phyloP scores from a whole-genome alignment of 2,888 invertebrate genomes.

The Parnassius apollo region DNA sequence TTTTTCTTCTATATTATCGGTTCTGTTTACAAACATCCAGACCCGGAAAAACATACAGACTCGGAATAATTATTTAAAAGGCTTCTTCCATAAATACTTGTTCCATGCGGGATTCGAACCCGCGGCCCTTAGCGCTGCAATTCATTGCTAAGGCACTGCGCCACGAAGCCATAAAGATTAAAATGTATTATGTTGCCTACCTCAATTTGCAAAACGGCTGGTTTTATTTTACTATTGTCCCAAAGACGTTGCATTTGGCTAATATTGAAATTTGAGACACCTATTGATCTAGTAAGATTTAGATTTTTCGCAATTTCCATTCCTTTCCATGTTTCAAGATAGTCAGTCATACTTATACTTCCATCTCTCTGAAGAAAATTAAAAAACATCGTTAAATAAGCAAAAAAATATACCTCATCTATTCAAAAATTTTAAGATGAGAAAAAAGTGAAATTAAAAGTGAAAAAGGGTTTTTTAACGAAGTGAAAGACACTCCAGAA shows the following conservation, averaged over 20 bases:
- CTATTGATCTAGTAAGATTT: constrained; percentile 89
- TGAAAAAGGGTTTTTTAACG: constrained; percentile 23
- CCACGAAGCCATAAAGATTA: background rate
- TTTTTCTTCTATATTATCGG: too few species aligned
- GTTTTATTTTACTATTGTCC: constrained; percentile 83
- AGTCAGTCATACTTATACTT: constrained; percentile 84
- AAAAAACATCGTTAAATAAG: constrained; percentile 6
- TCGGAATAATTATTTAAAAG: too few species aligned
- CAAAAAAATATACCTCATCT: constrained; percentile 12
- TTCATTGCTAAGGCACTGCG: too few species aligned
- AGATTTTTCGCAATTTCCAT: constrained; percentile 87
- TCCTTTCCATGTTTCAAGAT: constrained; percentile 88
- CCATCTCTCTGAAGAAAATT: constrained; percentile 52
- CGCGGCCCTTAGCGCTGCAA: too few species aligned
- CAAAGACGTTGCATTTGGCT: constrained; percentile 88
- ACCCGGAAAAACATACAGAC: too few species aligned
- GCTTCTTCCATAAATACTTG: too few species aligned
- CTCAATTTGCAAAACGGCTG: constrained; percentile 84
- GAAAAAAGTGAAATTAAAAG: constrained; percentile 21
- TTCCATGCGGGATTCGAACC: too few species aligned
- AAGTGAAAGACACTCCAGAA: constrained; percentile 13
- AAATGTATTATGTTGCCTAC: constrained; percentile 47
- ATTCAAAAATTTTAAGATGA: constrained; percentile 10
- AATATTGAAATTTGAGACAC: constrained; percentile 93
- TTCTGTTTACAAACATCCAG: too few species aligned